These are phyloP conservation scores for Neomorphus geoffroyi DNA, from an alignment of 2,797 vertebrate genomes.

Conservation along the genomic window DNA sequence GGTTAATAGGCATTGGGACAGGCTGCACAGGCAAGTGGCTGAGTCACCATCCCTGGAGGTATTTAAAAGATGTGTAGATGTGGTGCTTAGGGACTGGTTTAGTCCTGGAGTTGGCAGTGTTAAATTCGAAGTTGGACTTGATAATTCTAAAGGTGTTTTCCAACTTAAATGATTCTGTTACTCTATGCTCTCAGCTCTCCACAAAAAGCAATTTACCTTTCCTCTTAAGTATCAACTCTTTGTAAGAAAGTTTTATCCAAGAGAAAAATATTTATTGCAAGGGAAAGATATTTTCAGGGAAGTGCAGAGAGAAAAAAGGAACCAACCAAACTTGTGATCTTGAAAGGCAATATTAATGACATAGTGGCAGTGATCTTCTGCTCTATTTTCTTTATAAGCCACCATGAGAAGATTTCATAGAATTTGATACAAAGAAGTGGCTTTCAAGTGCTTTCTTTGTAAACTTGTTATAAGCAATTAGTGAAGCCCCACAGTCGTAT, in stretches of 20 bases:
- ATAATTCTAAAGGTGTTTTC: neutral
- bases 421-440: neutral
- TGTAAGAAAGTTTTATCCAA: constrained; percentile 18
- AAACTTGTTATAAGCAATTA: constrained; percentile 50
- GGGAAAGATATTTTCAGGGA: constrained; percentile 9
- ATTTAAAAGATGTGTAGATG: neutral
- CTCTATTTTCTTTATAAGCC: constrained; percentile 40
- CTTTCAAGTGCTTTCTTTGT: constrained; percentile 51
- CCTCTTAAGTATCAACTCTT: neutral
- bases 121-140: too few species aligned
- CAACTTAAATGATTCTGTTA: neutral
- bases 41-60: too few species aligned
- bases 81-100: neutral
- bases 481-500: constrained; percentile 5
- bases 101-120: neutral
- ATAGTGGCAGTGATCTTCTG: constrained; percentile 20
- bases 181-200: neutral
- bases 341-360: constrained; percentile 52
- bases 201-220: neutral
- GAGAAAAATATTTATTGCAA: neutral
- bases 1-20: too few species aligned
- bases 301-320: neutral
- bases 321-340: constrained; percentile 22
- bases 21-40: neutral
- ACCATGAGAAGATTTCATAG: constrained; percentile 24